Evolutionary conservation across 2,797 vertebrate species (phyloP).

Genomic region (Lindbergichthys nudifrons): DNA sequence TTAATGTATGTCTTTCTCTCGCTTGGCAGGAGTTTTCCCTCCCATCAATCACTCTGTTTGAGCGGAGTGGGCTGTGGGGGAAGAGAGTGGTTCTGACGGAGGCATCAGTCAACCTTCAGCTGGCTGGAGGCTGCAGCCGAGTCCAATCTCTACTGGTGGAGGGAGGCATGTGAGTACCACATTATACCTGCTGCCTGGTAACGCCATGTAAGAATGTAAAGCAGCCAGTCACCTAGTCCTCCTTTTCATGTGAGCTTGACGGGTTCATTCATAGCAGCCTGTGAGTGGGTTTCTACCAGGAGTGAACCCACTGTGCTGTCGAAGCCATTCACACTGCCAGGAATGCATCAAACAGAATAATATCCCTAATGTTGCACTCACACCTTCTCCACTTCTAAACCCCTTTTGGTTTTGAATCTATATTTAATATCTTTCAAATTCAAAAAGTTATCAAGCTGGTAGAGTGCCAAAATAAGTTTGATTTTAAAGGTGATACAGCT

Average conservation of each 20-base stretch:
- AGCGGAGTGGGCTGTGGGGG: slow-evolving; percentile 88
- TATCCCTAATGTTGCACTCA: slow-evolving; percentile 2
- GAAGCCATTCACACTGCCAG: slow-evolving; percentile 2
- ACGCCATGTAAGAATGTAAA: neutral
- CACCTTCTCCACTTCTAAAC: neutral
- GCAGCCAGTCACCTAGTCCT: slow-evolving; percentile 8
- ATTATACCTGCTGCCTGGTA: neutral
- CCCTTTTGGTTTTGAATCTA: neutral
- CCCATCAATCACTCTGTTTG: slow-evolving; percentile 89
- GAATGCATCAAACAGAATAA: slow-evolving; percentile 14
- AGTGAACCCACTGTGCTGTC: slow-evolving; percentile 16
- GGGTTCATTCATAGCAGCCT: slow-evolving; percentile 22
- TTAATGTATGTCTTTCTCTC: slow-evolving; percentile 8
- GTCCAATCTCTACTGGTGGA: slow-evolving; percentile 90
- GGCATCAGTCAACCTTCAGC: slow-evolving; percentile 87
- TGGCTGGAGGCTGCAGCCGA: slow-evolving; percentile 86
- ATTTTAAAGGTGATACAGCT: neutral
- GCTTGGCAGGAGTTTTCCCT: slow-evolving; percentile 90
- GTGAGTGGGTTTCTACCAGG: slow-evolving; percentile 10
- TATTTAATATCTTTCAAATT: neutral
- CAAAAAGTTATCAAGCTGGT: neutral
- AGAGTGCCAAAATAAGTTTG: neutral
- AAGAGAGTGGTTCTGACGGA: slow-evolving; percentile 90
- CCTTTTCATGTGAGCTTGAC: slow-evolving; percentile 29
- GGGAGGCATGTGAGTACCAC: slow-evolving; percentile 92